Evolutionary conservation across 30 jellyfish, hydroid and myxozoan species (phyloP), one percentile per base, ranked within the genome.

Genomic region (Sanderia malayensis): DNA sequence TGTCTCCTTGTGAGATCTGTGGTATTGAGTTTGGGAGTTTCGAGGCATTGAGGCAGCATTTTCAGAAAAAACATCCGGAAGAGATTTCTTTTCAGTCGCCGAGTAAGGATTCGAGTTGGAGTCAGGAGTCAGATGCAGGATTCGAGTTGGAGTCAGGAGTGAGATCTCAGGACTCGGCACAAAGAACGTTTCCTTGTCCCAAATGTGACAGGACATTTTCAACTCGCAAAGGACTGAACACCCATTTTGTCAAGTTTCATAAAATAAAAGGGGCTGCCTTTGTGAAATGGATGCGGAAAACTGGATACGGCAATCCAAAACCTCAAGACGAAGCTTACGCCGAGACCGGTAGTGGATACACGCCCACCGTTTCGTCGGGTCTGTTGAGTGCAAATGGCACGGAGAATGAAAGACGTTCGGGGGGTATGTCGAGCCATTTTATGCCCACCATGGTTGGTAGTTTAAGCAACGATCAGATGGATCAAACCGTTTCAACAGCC

Each of bases 151-250:
- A 37, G 52, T 37, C 52, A 4, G 52, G 10, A 37, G 10, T 13
- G 13, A 13, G 10, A 37, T 6, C 52, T 37, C 52, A 4, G n/a
- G n/a, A n/a, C n/a, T n/a, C n/a, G n/a, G n/a, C n/a, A n/a, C n/a
- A 86, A 0, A 26, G 31, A 18, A 26, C 32, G 62, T 59, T 87
- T 41, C 86, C 73, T 8, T 87, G 96, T 52, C 93, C 96, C 24
- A 73, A 86, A 61, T 87, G 96, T 46, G 95, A 74, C n/a, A 94
- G 95, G 41, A 37, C 92, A 10, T 87, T 80, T 24, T 81, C 95
- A n/a, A 73, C 95, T 2, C 89, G 89, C 1, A 79, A 90, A 46
- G 92, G 77, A 29, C 71, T 73, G 34, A 68, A 58, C 58, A 75
- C 84, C 0, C 92, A 80, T 41, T 3, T 68, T 71, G 68, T 58